Conservation (phyloP, 2,797 vertebrate genomes). For the Melanotaenia boesemani region DNA sequence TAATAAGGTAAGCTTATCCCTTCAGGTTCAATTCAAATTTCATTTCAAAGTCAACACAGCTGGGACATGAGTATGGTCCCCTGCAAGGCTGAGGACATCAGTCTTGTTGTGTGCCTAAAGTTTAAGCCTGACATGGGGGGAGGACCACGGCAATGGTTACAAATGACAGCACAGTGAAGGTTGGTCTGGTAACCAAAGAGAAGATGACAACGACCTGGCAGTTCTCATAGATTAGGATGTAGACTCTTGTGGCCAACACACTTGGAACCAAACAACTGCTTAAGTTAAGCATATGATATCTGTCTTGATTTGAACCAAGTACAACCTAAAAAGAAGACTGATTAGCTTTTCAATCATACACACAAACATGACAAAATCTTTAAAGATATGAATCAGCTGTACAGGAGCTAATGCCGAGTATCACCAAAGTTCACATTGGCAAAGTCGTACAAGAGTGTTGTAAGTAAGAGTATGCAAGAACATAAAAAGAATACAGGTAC, state of each 20-base stretch:
- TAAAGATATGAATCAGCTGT: not conserved
- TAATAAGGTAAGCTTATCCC: slow-evolving; percentile 64
- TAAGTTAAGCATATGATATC: too few relatives aligned
- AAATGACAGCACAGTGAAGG: too few relatives aligned
- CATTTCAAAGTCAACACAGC: slow-evolving; percentile 18
- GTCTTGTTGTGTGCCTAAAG: slow-evolving; percentile 5
- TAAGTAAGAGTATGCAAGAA: not conserved
- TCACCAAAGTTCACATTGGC: not conserved
- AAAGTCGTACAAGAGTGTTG: not conserved
- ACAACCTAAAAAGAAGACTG: too few relatives aligned
- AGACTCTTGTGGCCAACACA: slow-evolving; percentile 3
- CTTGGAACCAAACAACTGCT: slow-evolving; percentile 17
- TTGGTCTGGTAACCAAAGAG: too few relatives aligned
- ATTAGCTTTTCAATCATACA: not conserved
- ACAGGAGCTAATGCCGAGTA: not conserved
- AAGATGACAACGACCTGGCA: too few relatives aligned
- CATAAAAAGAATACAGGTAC: too few relatives aligned
- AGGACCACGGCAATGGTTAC: too few relatives aligned
- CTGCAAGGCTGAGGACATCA: slow-evolving; percentile 7
- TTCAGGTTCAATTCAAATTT: slow-evolving; percentile 37
- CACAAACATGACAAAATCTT: not conserved
- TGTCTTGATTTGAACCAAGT: too few relatives aligned
- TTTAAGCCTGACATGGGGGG: not conserved
- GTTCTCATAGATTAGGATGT: too few relatives aligned
- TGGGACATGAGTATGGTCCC: slow-evolving; percentile 42